A percentile compares a stretch with the other conserved stretches of the same genome.
Conservation (phyloP, 2,888 invertebrate genomes). For the Calameuta pallipes region DNA sequence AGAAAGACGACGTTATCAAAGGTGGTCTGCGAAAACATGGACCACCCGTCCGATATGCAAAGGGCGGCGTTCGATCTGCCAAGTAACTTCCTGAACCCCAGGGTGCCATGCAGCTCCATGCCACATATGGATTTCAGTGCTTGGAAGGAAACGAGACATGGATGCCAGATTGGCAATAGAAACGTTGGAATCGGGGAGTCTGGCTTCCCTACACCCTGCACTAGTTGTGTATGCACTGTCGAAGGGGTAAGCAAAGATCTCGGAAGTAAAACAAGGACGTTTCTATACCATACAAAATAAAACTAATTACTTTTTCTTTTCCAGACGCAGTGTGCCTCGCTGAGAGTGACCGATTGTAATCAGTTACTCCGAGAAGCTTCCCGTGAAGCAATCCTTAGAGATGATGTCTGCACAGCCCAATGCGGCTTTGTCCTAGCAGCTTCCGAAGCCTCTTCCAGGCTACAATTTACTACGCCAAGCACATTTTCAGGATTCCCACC, state of each 20-base stretch:
- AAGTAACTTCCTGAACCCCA: slow-evolving; percentile 90
- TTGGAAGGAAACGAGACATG: slow-evolving; percentile 85
- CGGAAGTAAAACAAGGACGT: not conserved
- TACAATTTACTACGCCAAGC: slow-evolving; percentile 50
- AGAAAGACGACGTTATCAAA: slow-evolving; percentile 88
- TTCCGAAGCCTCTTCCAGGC: slow-evolving; percentile 49
- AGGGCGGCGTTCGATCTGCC: slow-evolving; percentile 91
- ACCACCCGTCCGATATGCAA: slow-evolving; percentile 86
- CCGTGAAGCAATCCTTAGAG: slow-evolving; percentile 82
- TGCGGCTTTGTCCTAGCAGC: slow-evolving; percentile 78
- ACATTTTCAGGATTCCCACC: slow-evolving; percentile 44
- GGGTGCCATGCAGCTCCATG: slow-evolving; percentile 85
- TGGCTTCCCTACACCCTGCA: slow-evolving; percentile 90
- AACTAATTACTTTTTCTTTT: slow-evolving; percentile 41
- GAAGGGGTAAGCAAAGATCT: slow-evolving; percentile 78
- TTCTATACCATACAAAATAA: not conserved
- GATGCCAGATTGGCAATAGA: slow-evolving; percentile 84
- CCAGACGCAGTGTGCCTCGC: slow-evolving; percentile 89
- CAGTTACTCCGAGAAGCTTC: slow-evolving; percentile 86
- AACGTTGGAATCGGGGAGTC: slow-evolving; percentile 84
- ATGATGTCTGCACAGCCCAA: slow-evolving; percentile 91
- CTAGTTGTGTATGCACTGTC: slow-evolving; percentile 86
- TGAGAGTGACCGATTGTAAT: slow-evolving; percentile 88
- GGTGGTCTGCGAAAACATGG: slow-evolving; percentile 90
- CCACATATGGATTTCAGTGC: slow-evolving; percentile 84